Percentiles rank a stretch among this genome's conserved stretches.
phyloP scores from a whole-genome alignment of 2,888 invertebrate species.

The Brenthis ino region DNA sequence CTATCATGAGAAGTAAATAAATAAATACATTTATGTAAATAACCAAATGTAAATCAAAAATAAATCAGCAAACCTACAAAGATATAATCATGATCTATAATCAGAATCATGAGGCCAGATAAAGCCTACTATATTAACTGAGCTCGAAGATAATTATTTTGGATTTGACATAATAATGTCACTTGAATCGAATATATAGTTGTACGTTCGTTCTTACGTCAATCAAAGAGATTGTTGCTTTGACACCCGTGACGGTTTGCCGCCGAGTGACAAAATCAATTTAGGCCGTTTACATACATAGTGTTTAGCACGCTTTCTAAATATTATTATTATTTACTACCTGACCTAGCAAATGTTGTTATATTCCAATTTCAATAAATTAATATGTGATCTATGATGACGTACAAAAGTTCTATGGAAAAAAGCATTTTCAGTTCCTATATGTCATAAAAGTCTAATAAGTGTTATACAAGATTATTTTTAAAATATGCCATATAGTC shows the following conservation, averaged over 20 bases:
- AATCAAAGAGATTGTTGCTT: slow-evolving; percentile 26
- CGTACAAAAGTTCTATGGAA: too few relatives aligned
- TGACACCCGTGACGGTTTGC: slow-evolving; percentile 21
- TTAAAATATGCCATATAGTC: not conserved
- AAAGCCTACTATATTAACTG: slow-evolving; percentile 16
- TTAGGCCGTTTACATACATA: slow-evolving; percentile 18
- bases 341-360: not conserved
- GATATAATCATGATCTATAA: slow-evolving; percentile 11
- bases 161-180: slow-evolving; percentile 26
- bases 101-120: slow-evolving; percentile 1
- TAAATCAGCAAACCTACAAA: slow-evolving; percentile 3
- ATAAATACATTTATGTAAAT: not conserved
- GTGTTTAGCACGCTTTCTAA: slow-evolving; percentile 13
- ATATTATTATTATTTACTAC: not conserved
- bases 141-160: slow-evolving; percentile 20
- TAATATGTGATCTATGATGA: too few relatives aligned
- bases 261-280: slow-evolving; percentile 22
- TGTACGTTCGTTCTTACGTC: slow-evolving; percentile 23
- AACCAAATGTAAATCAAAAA: not conserved
- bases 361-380: not conserved
- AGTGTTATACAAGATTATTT: too few relatives aligned
- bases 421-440: too few relatives aligned
- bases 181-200: slow-evolving; percentile 22
- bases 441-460: too few relatives aligned
- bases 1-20: not conserved